Evolutionary conservation across 2,113 vertebrate genomes (phyloP).

Genomic region (Microtus richardsoni): DNA sequence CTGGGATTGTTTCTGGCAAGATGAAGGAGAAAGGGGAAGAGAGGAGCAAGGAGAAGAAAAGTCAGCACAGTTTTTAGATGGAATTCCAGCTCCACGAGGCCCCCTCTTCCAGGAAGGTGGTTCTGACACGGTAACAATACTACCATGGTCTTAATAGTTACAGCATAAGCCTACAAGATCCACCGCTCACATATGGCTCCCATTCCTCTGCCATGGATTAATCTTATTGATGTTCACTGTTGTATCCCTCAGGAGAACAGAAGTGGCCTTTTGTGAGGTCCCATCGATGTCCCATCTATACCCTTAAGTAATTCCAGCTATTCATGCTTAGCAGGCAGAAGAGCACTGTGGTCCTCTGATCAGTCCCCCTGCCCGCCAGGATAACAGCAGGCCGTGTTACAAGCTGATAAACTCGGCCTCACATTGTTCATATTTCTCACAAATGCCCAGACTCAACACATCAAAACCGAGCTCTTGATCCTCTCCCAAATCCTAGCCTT

Average conservation of each 20-base stretch:
- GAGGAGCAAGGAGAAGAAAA: no score
- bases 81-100: neutral
- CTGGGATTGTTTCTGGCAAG: neutral
- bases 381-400: neutral
- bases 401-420: neutral
- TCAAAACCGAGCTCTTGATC: neutral
- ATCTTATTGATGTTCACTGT: neutral
- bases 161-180: neutral
- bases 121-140: neutral
- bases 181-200: neutral
- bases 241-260: neutral
- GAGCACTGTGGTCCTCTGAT: neutral
- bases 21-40: neutral
- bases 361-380: neutral
- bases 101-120: neutral
- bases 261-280: neutral
- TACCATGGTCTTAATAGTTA: neutral
- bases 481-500: neutral
- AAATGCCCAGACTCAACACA: neutral
- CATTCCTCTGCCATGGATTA: neutral
- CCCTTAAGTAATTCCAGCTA: neutral
- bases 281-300: neutral
- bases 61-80: neutral
- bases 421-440: neutral
- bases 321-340: neutral